Evolutionary conservation across 2,797 vertebrate species (phyloP).

Genomic region (Salarias fasciatus): DNA sequence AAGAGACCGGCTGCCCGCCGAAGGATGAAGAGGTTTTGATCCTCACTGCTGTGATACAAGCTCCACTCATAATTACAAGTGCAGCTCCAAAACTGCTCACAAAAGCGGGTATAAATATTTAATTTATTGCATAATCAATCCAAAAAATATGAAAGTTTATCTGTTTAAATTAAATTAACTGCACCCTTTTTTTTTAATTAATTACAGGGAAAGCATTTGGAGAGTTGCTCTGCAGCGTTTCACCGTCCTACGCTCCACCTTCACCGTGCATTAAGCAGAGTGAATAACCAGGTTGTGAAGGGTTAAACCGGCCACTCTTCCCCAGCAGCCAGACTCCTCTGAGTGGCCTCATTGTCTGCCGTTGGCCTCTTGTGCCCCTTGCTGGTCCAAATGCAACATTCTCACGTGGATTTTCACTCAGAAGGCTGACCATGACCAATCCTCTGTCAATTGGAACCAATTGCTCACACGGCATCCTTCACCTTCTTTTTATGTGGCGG

Average conservation of each 20-base stretch:
- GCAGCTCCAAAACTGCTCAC: too few relatives aligned
- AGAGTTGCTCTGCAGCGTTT: slow-evolving; percentile 4
- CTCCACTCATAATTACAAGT: too few relatives aligned
- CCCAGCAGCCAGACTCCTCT: slow-evolving; percentile 75
- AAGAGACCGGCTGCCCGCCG: slow-evolving; percentile 39
- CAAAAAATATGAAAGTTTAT: too few relatives aligned
- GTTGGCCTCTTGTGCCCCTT: slow-evolving; percentile 77
- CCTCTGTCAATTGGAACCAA: slow-evolving; percentile 83
- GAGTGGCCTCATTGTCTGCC: slow-evolving; percentile 79
- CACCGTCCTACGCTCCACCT: slow-evolving; percentile 10
- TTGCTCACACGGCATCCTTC: slow-evolving; percentile 81
- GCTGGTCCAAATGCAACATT: slow-evolving; percentile 79
- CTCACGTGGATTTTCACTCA: slow-evolving; percentile 86
- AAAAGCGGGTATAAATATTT: too few relatives aligned
- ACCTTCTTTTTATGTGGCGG: slow-evolving; percentile 80
- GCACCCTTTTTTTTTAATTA: neutral
- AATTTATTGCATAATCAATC: too few relatives aligned
- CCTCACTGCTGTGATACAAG: slow-evolving; percentile 18
- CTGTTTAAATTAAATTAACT: too few relatives aligned
- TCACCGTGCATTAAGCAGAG: slow-evolving; percentile 37
- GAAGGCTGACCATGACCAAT: slow-evolving; percentile 84
- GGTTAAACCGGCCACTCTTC: slow-evolving; percentile 73
- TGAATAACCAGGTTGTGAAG: slow-evolving; percentile 57
- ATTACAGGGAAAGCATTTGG: neutral
- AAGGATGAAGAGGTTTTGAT: slow-evolving; percentile 30